A percentile compares a stretch with the other conserved stretches of the same genome.
phyloP scores from a whole-genome alignment of 2,888 invertebrate species.

The Eupithecia pulchellata region DNA sequence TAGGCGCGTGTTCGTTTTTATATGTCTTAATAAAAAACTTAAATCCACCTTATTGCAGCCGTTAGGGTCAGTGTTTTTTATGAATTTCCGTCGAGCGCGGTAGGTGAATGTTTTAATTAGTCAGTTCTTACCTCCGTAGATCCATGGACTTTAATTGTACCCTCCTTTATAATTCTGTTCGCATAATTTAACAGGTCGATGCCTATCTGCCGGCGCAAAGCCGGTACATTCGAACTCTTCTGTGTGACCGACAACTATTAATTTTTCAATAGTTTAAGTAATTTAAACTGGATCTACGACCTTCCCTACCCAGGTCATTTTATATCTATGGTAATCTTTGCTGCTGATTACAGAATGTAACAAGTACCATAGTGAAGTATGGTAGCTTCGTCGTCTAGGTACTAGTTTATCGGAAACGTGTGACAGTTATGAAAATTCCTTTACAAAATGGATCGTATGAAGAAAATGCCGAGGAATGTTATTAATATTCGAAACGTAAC shows the following conservation, averaged over 20 bases:
- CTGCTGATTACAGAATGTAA: not conserved
- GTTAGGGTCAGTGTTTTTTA: conserved; percentile 77
- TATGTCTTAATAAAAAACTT: conserved; percentile 68
- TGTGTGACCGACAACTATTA: conserved; percentile 33
- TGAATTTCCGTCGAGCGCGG: conserved; percentile 68
- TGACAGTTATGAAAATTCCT: conserved; percentile 72
- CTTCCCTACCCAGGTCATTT: no score
- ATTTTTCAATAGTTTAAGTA: not conserved
- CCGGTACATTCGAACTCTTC: conserved; percentile 57
- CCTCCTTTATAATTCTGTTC: conserved; percentile 72
- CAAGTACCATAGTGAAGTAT: not conserved
- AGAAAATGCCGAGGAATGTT: conserved; percentile 78
- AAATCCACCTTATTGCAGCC: conserved; percentile 81
- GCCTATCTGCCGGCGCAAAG: no score
- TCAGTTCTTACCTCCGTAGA: conserved; percentile 51
- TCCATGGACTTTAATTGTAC: conserved; percentile 62
- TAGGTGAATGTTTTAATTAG: conserved; percentile 83
- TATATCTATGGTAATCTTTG: not conserved
- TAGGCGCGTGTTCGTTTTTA: conserved; percentile 81
- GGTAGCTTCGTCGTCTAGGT: not conserved
- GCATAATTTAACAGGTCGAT: conserved; percentile 69
- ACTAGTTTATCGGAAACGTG: conserved; percentile 56
- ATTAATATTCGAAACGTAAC: conserved; percentile 85
- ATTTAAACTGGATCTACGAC: no score
- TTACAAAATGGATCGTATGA: conserved; percentile 69